These are phyloP conservation scores for Ceyx margarethae DNA, from an alignment of 2,113 vertebrate species.

Conservation along the genomic window DNA sequence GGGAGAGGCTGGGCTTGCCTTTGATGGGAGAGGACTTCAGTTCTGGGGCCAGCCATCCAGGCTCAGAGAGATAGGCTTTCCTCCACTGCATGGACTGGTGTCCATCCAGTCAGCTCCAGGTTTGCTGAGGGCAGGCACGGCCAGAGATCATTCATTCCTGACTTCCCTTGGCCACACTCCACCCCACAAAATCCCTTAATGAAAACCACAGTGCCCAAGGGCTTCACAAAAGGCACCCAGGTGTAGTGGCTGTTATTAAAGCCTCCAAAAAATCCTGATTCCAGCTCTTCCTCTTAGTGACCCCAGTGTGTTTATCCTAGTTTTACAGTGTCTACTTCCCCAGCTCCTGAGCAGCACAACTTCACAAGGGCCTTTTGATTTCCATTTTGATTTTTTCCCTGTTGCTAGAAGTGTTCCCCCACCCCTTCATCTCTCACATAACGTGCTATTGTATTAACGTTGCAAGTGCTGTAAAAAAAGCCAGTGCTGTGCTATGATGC, in stretches of 20 bases:
- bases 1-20: background rate
- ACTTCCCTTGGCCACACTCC: background rate
- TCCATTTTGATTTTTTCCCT: background rate
- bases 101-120: fast-evolving
- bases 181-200: background rate
- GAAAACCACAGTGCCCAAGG: background rate
- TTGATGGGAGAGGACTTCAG: background rate
- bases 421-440: background rate
- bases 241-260: background rate
- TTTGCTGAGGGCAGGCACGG: background rate
- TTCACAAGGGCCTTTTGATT: conserved; percentile 4
- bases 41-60: fast-evolving
- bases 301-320: background rate
- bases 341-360: background rate
- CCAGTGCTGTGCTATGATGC: background rate
- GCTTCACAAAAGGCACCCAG: conserved; percentile 3
- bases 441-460: background rate
- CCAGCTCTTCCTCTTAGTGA: background rate
- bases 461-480: background rate
- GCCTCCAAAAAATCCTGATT: background rate
- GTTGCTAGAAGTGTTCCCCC: background rate
- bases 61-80: background rate
- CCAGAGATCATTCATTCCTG: background rate
- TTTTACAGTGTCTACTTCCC: background rate
- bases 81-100: background rate